These are phyloP conservation scores for Heterochromis multidens DNA, from an alignment of 2,113 vertebrate genomes.

Conservation along the genomic window DNA sequence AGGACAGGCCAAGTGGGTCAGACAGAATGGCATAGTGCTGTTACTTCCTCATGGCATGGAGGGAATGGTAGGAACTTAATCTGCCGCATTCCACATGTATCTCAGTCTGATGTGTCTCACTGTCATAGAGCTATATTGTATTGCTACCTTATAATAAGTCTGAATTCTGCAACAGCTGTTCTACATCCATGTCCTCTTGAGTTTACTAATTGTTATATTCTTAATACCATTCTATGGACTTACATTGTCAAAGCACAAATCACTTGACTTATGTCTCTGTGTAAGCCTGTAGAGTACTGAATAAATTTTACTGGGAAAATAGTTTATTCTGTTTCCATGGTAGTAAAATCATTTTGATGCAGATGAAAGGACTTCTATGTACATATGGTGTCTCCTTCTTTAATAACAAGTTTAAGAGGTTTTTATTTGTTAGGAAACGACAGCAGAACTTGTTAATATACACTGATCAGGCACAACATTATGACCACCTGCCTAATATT, in stretches of 20 bases:
- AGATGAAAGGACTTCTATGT: neutral
- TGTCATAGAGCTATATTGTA: neutral
- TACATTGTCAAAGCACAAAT: neutral
- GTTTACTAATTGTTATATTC: neutral
- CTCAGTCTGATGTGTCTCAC: neutral
- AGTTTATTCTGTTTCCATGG: neutral
- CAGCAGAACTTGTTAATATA: neutral
- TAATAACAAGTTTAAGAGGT: too few species aligned
- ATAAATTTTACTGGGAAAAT: neutral
- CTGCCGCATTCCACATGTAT: neutral
- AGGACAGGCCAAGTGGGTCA: slow-evolving; percentile 88
- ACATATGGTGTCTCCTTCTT: neutral
- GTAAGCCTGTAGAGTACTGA: neutral
- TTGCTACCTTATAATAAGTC: neutral
- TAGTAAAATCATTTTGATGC: neutral
- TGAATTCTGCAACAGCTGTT: neutral
- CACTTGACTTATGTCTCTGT: neutral
- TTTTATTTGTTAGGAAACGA: neutral
- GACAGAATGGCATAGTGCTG: slow-evolving; percentile 87
- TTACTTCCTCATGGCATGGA: slow-evolving; percentile 84
- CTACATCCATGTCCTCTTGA: neutral
- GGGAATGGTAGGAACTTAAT: slow-evolving; percentile 80
- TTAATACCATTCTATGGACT: neutral
- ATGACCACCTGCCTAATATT: too few species aligned
- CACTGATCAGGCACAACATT: too few species aligned